Evolutionary conservation across 2,113 vertebrate genomes (phyloP).

Genomic region (Pycnonotus jocosus): DNA sequence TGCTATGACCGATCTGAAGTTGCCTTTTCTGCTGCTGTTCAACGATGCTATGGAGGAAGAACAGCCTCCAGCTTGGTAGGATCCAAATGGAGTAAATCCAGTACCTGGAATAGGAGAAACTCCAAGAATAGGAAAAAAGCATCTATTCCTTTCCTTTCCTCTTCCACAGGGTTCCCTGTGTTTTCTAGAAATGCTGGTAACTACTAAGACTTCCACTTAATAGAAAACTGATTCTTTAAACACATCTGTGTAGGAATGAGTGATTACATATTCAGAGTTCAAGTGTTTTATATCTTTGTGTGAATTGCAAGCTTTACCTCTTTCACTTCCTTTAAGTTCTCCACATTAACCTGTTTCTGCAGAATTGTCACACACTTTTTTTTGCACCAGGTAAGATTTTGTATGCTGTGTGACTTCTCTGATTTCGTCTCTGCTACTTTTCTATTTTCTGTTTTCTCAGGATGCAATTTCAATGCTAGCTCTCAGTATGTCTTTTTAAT

Average conservation of each 20-base stretch:
- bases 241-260: not conserved
- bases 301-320: not conserved
- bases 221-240: constrained; percentile 4
- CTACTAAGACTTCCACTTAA: not conserved
- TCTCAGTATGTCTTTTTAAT: constrained; percentile 79
- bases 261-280: not conserved
- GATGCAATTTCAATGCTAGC: constrained; percentile 75
- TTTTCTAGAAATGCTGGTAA: not conserved
- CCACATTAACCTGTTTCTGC: not conserved
- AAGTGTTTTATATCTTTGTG: not conserved
- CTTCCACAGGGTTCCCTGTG: not conserved
- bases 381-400: constrained; percentile 74
- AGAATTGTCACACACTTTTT: not conserved
- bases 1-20: constrained; percentile 55
- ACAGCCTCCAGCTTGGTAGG: not conserved
- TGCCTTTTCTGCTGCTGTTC: constrained; percentile 43
- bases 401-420: constrained; percentile 79
- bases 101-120: constrained; percentile 54
- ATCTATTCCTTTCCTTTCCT: not conserved
- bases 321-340: not conserved
- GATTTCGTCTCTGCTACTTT: constrained; percentile 75
- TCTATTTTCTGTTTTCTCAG: constrained; percentile 76
- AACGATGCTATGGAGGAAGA: constrained; percentile 19
- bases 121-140: constrained; percentile 21
- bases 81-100: constrained; percentile 63